A percentile compares a stretch with the other conserved stretches of the same genome.
Conservation (phyloP, 2,797 vertebrate genomes). For the Ctenosaura bakeri region DNA sequence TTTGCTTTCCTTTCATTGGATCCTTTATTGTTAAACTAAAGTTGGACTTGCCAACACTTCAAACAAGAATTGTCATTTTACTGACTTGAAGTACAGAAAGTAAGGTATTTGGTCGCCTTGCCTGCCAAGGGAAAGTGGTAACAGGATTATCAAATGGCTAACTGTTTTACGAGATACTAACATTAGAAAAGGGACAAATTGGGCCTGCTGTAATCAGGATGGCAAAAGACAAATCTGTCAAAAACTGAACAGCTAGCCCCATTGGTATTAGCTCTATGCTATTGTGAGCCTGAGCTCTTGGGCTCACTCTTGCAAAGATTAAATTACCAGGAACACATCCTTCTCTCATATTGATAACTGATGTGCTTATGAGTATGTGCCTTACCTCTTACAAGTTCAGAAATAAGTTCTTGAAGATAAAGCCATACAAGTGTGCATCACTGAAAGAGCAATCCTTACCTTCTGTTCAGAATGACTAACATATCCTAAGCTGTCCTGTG, state of each 20-base stretch:
- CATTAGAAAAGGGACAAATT: too few species aligned
- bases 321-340: not conserved
- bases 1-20: not conserved
- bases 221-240: not conserved
- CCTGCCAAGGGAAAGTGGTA: too few species aligned
- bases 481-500: too few species aligned
- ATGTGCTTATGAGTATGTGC: not conserved
- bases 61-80: not conserved
- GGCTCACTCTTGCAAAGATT: not conserved
- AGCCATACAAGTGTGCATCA: not conserved
- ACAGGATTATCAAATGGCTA: not conserved
- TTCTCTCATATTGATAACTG: too few species aligned
- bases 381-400: not conserved
- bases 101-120: too few species aligned
- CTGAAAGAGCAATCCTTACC: too few species aligned
- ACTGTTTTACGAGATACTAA: not conserved
- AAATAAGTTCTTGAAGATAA: not conserved
- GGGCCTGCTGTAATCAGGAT: not conserved
- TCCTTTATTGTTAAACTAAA: not conserved
- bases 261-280: not conserved
- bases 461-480: too few species aligned
- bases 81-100: too few species aligned
- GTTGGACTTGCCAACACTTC: not conserved
- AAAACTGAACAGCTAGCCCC: not conserved
- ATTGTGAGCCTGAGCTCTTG: not conserved